Evolutionary conservation across 2,113 vertebrate genomes (phyloP), one percentile per base, ranked within the genome.

Genomic region (Glaucidium brasilianum): DNA sequence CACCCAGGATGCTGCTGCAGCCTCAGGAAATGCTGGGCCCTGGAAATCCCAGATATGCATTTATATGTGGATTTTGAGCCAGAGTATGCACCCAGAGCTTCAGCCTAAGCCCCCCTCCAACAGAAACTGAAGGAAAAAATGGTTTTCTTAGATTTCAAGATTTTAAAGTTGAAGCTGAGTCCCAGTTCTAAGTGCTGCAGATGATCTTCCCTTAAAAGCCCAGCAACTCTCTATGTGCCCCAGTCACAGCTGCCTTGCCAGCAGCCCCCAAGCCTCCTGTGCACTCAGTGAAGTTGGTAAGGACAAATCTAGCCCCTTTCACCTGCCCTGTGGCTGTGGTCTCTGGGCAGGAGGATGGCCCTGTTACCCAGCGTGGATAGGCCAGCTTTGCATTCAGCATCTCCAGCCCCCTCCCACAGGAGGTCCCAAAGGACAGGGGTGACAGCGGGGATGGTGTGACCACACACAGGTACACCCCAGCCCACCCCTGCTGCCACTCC

Each of bases 351-450:
- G 21, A 76, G 41, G 50, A 14, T 9, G 16, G n/a, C 21, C 53
- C 27, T 41, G 0, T 66, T 64, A 41, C 22, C 49, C 63, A 37
- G 56, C 2, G 5, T 1, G 5, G 10, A 25, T 4, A 67, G 18
- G 12, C 20, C 63, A 80, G 32, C 2, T 0, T 37, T 26, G 9
- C 18, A 1, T 43, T 25, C 39, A n/a, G 49, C 43, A 64, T 34
- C 27, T 22, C 37, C 45, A 82, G 58, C 4, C 4, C 7, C 7
- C 13, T 81, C 20, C 69, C 18, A 13, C 1, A 6, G 58, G 23
- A 77, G 17, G 55, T 50, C 45, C 34, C 0, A 0, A 89, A 26
- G n/a, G 60, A 26, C 29, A 6, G 0, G 0, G 0, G 0, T 30
- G 25, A 26, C 12, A 52, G 49, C 0, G 0, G 27, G 43, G 21